Conservation (phyloP, 2,888 invertebrate genomes). For the Leptothorax acervorum region DNA sequence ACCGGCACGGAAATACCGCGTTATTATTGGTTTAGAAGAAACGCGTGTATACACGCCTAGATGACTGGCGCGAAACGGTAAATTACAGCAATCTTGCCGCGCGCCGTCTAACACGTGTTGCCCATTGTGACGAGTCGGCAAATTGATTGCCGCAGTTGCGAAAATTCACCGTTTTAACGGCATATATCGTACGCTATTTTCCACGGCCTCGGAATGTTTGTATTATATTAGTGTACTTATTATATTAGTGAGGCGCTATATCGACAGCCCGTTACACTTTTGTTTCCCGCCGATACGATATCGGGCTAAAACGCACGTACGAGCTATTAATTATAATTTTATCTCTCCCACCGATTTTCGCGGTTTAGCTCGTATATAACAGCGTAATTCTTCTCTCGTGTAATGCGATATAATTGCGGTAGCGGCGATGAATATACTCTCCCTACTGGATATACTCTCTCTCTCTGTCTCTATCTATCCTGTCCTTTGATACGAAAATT, state of each 20-base stretch:
- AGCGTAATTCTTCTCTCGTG: not conserved
- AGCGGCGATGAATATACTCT: not conserved
- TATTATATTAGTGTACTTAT: not conserved
- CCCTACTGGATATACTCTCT: not conserved
- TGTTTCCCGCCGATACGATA: not conserved
- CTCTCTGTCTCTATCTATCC: not conserved
- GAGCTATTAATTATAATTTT: slow-evolving; percentile 1
- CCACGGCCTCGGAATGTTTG: not conserved
- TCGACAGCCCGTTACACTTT: not conserved
- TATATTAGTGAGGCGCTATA: not conserved
- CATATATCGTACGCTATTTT: slow-evolving; percentile 40
- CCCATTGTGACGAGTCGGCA: slow-evolving; percentile 67
- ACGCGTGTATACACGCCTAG: slow-evolving; percentile 59
- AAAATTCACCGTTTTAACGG: slow-evolving; percentile 74
- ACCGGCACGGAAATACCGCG: slow-evolving; percentile 53
- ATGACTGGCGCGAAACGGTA: slow-evolving; percentile 76
- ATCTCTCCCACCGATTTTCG: not conserved
- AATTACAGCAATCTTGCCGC: slow-evolving; percentile 80
- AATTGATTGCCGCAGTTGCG: slow-evolving; percentile 70
- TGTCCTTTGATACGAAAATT: slow-evolving; percentile 38
- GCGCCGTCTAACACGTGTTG: slow-evolving; percentile 74
- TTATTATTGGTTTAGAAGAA: slow-evolving; percentile 74
- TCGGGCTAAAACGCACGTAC: not conserved
- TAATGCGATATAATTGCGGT: slow-evolving; percentile 10
- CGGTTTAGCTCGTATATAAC: not conserved